Conservation (phyloP, 1,140 invertebrate genomes). For the Oncopodura yosiiana region DNA sequence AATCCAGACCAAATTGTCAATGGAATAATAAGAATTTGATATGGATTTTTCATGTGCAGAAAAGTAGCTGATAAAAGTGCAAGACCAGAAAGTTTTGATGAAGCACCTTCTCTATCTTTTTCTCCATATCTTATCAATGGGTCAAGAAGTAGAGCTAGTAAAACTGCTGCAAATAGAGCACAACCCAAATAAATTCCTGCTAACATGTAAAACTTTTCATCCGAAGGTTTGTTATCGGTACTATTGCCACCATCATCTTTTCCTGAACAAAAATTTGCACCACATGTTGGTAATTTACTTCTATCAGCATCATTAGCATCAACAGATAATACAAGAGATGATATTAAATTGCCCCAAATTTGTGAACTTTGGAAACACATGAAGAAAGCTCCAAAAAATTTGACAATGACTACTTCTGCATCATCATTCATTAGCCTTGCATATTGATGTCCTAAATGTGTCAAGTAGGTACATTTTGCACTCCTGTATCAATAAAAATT, state of each 20-base stretch:
- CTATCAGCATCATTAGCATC: constrained; percentile 48
- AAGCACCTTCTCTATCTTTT: constrained; percentile 37
- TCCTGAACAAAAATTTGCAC: constrained; percentile 68
- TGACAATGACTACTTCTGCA: constrained; percentile 78
- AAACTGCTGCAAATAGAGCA: constrained; percentile 39
- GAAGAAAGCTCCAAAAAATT: constrained; percentile 98
- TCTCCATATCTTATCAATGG: constrained; percentile 66
- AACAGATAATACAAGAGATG: constrained; percentile 71
- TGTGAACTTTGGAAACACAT: constrained; percentile 91
- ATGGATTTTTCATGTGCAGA: constrained; percentile 42
- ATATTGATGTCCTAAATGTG: constrained; percentile 76
- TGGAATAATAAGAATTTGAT: constrained; percentile 85
- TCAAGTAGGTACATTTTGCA: constrained; percentile 89
- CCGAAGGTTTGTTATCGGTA: constrained; percentile 2
- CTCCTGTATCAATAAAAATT: too few species aligned
- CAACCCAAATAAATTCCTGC: constrained; percentile 10
- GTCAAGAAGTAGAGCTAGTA: constrained; percentile 12
- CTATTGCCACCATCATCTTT: neutral
- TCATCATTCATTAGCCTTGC: constrained; percentile 75
- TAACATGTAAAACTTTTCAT: constrained; percentile 12
- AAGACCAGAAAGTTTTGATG: neutral
- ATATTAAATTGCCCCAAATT: constrained; percentile 87
- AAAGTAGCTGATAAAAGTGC: constrained; percentile 11
- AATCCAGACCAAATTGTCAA: constrained; percentile 51
- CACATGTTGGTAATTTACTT: constrained; percentile 50